Base-by-base conservation (phyloP, 1,140 invertebrate genomes). In the Drosophila ficusphila region DNA sequence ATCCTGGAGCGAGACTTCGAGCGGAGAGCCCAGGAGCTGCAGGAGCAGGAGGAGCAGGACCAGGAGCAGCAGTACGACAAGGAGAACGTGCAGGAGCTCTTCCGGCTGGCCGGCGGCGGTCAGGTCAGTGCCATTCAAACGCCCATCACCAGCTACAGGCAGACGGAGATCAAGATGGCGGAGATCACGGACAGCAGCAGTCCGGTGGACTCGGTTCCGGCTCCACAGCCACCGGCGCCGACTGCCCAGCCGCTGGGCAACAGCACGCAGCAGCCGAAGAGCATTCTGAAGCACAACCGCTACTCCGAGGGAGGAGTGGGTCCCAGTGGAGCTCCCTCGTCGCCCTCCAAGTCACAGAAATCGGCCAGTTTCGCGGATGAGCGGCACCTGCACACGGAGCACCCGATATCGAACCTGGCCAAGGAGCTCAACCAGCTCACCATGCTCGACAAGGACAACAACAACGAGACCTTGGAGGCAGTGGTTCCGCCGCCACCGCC, bases 1-100 rank as follows among this genome's bases (percentile, higher is more conserved):
- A 95, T 96, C 57, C 92, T 98, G 4, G 97, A 98, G 90, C 93
- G 96, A 62, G 97, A 98, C 89, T 98, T 98, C 90, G 96, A 98
- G 76, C 94, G 96, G 33, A 92, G 97, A 39, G 97, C 97, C 3
- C 95, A 96, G 85, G 96, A 97, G 90, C 93, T 93, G 31, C 94
- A 95, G 14, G 94, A 93, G 70, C 94, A 95, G 33, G 95, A 97
- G 75, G 96, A 98, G 41, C 58, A 74, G 36, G 96, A 97, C 16
- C 96, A 96, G 60, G 95, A 95, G 31, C 94, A 82, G 39, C 52
- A 75, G 12, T 91, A 90, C 44, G 81, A 90, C 25, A 94, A 76
- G 90, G 93, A 76, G 88, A 91, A 83, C 58, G 69, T 90, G 3
- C 89, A 91, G 47, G 91, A 91, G 68, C 72, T 86, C n/a, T 81